A percentile compares a stretch with the other conserved stretches of the same genome.
Evolutionary conservation across 2,797 vertebrate genomes (phyloP).

Genomic region (Lacerta bilineata): DNA sequence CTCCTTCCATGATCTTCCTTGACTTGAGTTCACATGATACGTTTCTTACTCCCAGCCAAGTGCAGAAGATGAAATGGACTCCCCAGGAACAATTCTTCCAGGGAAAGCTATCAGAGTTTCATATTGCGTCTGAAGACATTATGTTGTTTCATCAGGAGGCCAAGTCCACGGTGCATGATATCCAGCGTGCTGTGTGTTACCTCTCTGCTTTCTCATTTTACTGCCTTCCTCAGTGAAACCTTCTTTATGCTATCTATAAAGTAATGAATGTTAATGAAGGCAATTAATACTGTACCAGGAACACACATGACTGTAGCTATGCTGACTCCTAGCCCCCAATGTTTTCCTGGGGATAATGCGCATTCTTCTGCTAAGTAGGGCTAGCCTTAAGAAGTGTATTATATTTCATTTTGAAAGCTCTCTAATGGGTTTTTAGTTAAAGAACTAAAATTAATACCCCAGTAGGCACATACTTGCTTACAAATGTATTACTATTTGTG

Average conservation of each 20-base stretch:
- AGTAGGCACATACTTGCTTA: not conserved
- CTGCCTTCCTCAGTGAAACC: constrained; percentile 23
- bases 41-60: constrained; percentile 51
- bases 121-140: constrained; percentile 54
- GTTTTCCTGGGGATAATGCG: constrained; percentile 31
- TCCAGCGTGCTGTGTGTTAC: constrained; percentile 49
- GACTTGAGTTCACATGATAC: constrained; percentile 7
- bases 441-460: constrained; percentile 20
- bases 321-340: constrained; percentile 3
- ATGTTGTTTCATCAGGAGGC: constrained; percentile 53
- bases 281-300: constrained; percentile 11
- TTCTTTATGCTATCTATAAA: constrained; percentile 11
- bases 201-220: constrained; percentile 57
- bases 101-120: constrained; percentile 63
- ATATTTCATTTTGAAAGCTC: constrained; percentile 38
- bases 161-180: constrained; percentile 14
- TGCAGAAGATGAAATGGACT: constrained; percentile 57
- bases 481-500: not conserved
- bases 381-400: constrained; percentile 31
- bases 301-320: constrained; percentile 43
- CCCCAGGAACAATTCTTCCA: constrained; percentile 58
- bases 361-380: not conserved
- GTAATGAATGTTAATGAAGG: constrained; percentile 49
- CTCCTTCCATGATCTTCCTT: constrained; percentile 39
- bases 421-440: constrained; percentile 36